phyloP scores from a whole-genome alignment of 2,888 invertebrate genomes.

The Anorthoa munda region DNA sequence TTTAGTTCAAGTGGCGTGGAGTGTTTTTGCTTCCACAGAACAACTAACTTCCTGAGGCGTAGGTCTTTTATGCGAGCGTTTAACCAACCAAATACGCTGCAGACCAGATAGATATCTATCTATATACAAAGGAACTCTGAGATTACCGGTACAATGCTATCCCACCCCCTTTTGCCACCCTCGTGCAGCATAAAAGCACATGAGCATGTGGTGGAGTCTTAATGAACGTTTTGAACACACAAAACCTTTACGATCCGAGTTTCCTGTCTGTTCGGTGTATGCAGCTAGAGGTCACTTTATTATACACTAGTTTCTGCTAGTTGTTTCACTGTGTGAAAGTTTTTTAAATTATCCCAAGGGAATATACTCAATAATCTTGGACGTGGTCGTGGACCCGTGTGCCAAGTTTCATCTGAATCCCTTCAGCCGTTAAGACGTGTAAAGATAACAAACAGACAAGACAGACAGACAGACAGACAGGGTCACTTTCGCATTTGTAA shows the following conservation, averaged over 20 bases:
- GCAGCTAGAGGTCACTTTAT: not conserved
- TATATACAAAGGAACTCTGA: not conserved
- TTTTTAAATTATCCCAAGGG: too few relatives aligned
- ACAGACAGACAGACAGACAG: too few relatives aligned
- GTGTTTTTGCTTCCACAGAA: not conserved
- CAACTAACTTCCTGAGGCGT: not conserved
- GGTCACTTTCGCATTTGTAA: too few relatives aligned
- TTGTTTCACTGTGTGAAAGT: too few relatives aligned
- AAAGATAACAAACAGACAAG: too few relatives aligned
- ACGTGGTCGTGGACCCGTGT: too few relatives aligned
- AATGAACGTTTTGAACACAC: not conserved
- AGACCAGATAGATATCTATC: too few relatives aligned
- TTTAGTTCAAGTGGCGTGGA: not conserved
- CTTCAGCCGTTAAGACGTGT: too few relatives aligned
- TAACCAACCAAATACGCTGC: not conserved
- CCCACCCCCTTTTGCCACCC: not conserved
- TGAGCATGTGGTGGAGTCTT: not conserved
- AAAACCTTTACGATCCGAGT: not conserved
- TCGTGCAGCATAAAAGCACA: not conserved
- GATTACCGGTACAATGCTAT: not conserved
- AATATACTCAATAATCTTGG: too few relatives aligned
- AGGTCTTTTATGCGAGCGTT: not conserved
- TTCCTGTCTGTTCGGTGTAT: not conserved
- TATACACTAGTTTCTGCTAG: too few relatives aligned
- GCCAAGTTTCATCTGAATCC: too few relatives aligned